Evolutionary conservation across 2,113 vertebrate species (phyloP), one percentile per base, ranked within the genome.

Genomic region (Percopsis transmontana): DNA sequence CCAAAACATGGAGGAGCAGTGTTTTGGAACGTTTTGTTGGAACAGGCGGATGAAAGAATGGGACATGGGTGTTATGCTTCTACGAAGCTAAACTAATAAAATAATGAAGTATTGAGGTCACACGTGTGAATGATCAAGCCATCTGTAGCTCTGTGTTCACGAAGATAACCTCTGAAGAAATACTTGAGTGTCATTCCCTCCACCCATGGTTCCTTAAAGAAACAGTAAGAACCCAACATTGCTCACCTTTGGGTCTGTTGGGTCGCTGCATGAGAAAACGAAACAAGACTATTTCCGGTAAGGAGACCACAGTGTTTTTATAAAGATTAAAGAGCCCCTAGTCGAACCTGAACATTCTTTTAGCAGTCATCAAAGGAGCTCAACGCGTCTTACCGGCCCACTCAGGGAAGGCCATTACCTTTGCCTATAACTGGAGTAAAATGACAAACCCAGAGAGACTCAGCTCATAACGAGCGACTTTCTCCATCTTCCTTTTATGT

Each of bases 1-100:
- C 87, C 87, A 89, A 72, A 84, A 85, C 83, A 68, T 62, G 62
- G 19, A 56, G 72, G 68, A 68, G 70, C 44, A 42, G 62, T 57
- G 27, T 19, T 21, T 4, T 33, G 3, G 27, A 33, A 33, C 5
- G 27, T 7, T 33, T 33, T 33, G 41, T 45, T 2, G 42, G 15
- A 16, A 45, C n/a, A 66, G 20, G 40, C 58, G 13, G 39, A 65
- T 3, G 14, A 19, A 47, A 14, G 24, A 67, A 10, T 52, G 63
- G n/a, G n/a, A 16, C 27, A 58, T 55, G 15, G 51, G 24, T 41
- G 53, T 24, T 15, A 10, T 58, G 16, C 44, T 66, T 39, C 57
- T 18, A 16, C 58, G 52, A 80, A 47, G 55, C 3, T 11, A 65
- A 58, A 53, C 3, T 9, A 18, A 21, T 48, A n/a, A 48, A 48